Evolutionary conservation across 2,888 invertebrate genomes (phyloP), one percentile per base, ranked within the genome.

Genomic region (Saturnia japonica): DNA sequence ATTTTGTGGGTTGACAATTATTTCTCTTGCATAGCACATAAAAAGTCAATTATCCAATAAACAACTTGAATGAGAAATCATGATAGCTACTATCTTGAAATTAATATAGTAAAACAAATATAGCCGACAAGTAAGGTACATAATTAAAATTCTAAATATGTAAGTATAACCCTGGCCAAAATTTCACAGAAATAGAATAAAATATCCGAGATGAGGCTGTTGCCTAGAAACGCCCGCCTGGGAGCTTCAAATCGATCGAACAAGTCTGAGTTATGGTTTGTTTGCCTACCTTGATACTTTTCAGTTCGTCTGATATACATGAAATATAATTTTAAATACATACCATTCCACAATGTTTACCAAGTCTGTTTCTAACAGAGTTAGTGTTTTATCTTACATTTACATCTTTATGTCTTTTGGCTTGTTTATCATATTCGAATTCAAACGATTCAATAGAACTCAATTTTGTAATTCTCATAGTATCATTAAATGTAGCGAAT

Each of bases 211-310:
- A n/a, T 40, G 51, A 34, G n/a, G 43, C n/a, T 64, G 64, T 40
- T 68, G 68, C 40, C 68, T 54, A 54, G 68, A 51, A 68, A 68
- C 68, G 54, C 51, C 34, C 40, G 54, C 51, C 34, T 22, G 68
- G 28, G 51, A 67, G 71, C 72, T 73, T 68, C 72, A 73, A 74
- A 79, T 80, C 79, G 81, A 80, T 80, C 74, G 51, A 76, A 69
- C 70, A 71, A 73, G 79, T 72, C 79, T 77, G 76, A 73, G 71
- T 71, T 74, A 70, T 64, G 40, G 64, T 64, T 64, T 64, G 64
- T 64, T 64, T 64, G 40, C 40, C 40, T 64, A 64, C 40, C 64
- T 64, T 64, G 64, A 64, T 64, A 64, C 62, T 40, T 64, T 64
- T n/a, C 64, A 40, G 19, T 19, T n/a, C 64, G 64, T 64, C 64